These are phyloP conservation scores for Chrysotoxum bicinctum DNA, from an alignment of 2,888 invertebrate species.

Conservation along the genomic window DNA sequence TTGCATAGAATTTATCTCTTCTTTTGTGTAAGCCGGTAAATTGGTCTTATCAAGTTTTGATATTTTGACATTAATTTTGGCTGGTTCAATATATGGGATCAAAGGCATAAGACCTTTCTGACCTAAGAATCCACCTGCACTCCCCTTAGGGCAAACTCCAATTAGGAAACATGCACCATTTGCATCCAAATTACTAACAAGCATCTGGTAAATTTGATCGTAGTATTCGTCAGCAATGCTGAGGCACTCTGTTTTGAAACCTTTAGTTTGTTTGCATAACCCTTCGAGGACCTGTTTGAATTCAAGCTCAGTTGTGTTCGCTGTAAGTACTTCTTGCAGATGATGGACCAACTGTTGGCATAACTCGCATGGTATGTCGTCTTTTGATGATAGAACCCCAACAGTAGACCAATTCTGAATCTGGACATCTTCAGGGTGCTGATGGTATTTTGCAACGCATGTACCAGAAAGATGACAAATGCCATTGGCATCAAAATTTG, in stretches of 20 bases:
- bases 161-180: constrained; percentile 87
- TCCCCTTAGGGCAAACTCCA: constrained; percentile 81
- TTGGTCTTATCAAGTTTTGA: constrained; percentile 78
- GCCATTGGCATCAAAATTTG: constrained; percentile 85
- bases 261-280: constrained; percentile 90
- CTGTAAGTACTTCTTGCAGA: constrained; percentile 89
- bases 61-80: constrained; percentile 79
- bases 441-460: constrained; percentile 86
- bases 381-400: constrained; percentile 83
- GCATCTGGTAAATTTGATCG: constrained; percentile 86
- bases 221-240: constrained; percentile 91
- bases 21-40: constrained; percentile 77
- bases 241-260: constrained; percentile 89
- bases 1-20: constrained; percentile 80
- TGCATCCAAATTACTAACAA: constrained; percentile 87
- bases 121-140: constrained; percentile 3
- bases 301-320: constrained; percentile 92
- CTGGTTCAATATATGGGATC: constrained; percentile 82
- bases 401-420: constrained; percentile 84
- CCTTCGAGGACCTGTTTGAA: constrained; percentile 90
- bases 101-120: constrained; percentile 84
- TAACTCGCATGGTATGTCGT: constrained; percentile 91
- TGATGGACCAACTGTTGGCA: constrained; percentile 92
- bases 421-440: constrained; percentile 84
- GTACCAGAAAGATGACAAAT: constrained; percentile 90